Base-by-base conservation (phyloP, 2,113 vertebrate genomes). In the Perognathus longimembris region DNA sequence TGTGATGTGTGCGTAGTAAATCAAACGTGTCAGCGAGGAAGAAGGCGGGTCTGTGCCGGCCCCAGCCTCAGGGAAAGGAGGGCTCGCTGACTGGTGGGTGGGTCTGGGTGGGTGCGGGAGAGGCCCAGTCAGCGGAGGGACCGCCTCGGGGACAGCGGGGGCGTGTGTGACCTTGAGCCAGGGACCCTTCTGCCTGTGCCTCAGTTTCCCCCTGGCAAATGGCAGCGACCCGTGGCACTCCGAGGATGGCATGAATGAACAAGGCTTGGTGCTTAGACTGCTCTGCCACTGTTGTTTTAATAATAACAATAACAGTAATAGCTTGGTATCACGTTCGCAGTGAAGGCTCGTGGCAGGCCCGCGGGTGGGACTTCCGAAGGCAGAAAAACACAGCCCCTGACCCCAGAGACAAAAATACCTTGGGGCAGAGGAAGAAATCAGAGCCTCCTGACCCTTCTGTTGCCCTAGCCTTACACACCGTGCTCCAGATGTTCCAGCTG, bases 401-500 rank as follows among this genome's bases (percentile, higher is more conserved):
- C 6, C 45, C 63, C 71, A 69, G 32, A 89, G 38, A 61, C 7
- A 34, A 92, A n/a, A 73, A 73, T 79, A 20, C 34, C 7, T 24
- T 57, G 71, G 63, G 83, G n/a, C 69, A 3, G 24, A 89, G 63
- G 89, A 86, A 81, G 63, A 89, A 91, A 64, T 84, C 32, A 18
- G 67, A 83, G 61, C 78, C 77, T 70, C 54, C 45, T 66, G 71
- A 34, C 24, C 54, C 30, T 4, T 10, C 76, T 90, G n/a, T n/a
- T 79, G 14, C 21, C 80, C 73, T 80, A 22, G 38, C 45, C 67
- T 71, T 21, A 36, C 71, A 86, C 87, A 83, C 86, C 80, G 61
- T 84, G 42, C 64, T 87, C 76, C 86, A 74, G 45, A 80, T 85
- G 73, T 80, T 89, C 61, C 88, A 94, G 86, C 91, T 93, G 86